Base-by-base conservation (phyloP, 2,888 invertebrate species). In the Drosophila cracens region DNA sequence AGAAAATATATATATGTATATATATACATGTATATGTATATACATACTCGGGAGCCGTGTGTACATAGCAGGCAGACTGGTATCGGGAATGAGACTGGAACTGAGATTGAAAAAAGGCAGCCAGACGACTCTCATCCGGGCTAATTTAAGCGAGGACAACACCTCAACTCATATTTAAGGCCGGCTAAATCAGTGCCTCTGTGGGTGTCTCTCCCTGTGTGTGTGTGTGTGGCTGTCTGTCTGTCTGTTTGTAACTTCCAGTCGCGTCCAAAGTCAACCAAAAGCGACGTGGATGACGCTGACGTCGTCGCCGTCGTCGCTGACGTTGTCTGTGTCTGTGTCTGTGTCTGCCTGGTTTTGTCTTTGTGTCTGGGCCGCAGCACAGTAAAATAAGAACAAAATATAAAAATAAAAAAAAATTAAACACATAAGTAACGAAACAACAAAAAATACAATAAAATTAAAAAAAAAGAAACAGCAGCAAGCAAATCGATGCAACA, bases 81-180 rank as follows among this genome's bases (percentile, higher is more conserved):
- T 43, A 27, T n/a, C 61, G 61, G 33, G 33, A 56, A 57, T 54
- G 61, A 25, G 34, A 29, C 60, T 60, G 34, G 8, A 31, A 36
- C 59, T 27, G 40, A 56, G n/a, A 16, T 6, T 4, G 33, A 48
- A 34, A 82, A 59, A 51, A 67, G 83, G 61, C 69, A 88, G 71
- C 67, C 83, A 76, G 74, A 70, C 60, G 64, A 67, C 60, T 63
- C 70, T 49, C 63, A 75, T 69, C 58, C 74, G 70, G 76, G 89
- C 91, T 90, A 90, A 91, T 87, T 91, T 88, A 90, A 91, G 87
- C 87, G 91, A 90, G 91, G 87, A 91, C 91, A 84, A 90, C 90
- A 90, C 90, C 90, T 90, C 90, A 89, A 84, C 91, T 87, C 90
- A 90, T 91, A 91, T 91, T 91, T 89, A 89, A 87, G 83, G 88